These are phyloP conservation scores for Strix occidentalis DNA, from an alignment of 2,797 vertebrate genomes.

Conservation along the genomic window DNA sequence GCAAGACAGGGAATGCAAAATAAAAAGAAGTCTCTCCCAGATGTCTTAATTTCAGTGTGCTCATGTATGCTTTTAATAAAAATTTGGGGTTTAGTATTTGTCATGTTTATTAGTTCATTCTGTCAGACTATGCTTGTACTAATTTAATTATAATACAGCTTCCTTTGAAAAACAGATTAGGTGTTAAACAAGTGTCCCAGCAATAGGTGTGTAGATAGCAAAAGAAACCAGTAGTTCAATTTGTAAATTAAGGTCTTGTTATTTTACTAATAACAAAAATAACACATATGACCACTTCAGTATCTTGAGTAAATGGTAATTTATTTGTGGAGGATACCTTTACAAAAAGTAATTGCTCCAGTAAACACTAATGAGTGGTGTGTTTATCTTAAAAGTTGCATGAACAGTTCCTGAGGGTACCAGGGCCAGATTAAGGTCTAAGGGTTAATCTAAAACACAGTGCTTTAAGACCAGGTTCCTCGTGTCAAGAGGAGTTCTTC, in stretches of 20 bases:
- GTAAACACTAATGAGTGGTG: slow-evolving; percentile 56
- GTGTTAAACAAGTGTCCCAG: slow-evolving; percentile 21
- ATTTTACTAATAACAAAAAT: slow-evolving; percentile 52
- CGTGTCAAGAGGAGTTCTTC: slow-evolving; percentile 26
- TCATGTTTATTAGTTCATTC: slow-evolving; percentile 32
- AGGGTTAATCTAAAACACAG: slow-evolving; percentile 69
- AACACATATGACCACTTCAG: slow-evolving; percentile 6
- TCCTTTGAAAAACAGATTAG: slow-evolving; percentile 38
- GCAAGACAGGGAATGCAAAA: not conserved
- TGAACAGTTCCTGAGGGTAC: slow-evolving; percentile 57
- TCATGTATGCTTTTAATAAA: not conserved
- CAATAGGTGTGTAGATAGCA: not conserved
- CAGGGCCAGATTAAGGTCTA: slow-evolving; percentile 55
- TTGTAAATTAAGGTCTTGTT: slow-evolving; percentile 16
- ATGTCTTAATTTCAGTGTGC: not conserved
- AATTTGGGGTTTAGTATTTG: not conserved
- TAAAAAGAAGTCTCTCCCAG: not conserved
- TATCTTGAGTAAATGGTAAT: slow-evolving; percentile 36
- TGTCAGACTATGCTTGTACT: not conserved
- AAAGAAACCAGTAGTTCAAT: slow-evolving; percentile 28
- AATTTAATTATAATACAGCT: slow-evolving; percentile 1
- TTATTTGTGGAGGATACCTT: slow-evolving; percentile 68
- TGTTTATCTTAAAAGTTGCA: slow-evolving; percentile 70
- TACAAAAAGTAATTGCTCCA: slow-evolving; percentile 64
- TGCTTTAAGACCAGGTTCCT: slow-evolving; percentile 38